These are phyloP conservation scores for Acromyrmex heyeri DNA, from an alignment of 1,140 invertebrate species.

Conservation along the genomic window DNA sequence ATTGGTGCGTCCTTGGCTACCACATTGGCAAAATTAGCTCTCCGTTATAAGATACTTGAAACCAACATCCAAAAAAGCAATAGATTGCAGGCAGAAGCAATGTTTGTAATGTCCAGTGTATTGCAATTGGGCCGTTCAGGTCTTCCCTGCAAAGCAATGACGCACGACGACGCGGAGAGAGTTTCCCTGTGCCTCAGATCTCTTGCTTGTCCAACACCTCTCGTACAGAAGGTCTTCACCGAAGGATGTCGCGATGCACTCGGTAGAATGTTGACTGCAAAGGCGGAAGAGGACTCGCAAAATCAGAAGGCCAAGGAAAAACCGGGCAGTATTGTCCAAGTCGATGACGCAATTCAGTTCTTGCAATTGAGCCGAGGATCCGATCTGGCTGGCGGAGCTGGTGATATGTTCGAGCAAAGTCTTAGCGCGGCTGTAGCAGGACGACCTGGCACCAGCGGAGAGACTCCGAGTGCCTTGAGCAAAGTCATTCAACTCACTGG, in stretches of 20 bases:
- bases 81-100: slow-evolving; percentile 92
- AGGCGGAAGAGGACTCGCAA: slow-evolving; percentile 91
- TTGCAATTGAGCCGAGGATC: slow-evolving; percentile 92
- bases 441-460: slow-evolving; percentile 85
- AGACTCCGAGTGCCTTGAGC: slow-evolving; percentile 90
- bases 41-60: slow-evolving; percentile 89
- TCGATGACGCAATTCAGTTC: slow-evolving; percentile 96
- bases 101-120: slow-evolving; percentile 96
- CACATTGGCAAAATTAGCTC: slow-evolving; percentile 95
- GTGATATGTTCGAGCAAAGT: slow-evolving; percentile 98
- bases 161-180: slow-evolving; percentile 97
- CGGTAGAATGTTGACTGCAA: slow-evolving; percentile 94
- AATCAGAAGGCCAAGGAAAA: slow-evolving; percentile 91
- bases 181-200: slow-evolving; percentile 94
- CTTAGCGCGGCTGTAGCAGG: slow-evolving; percentile 96
- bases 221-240: slow-evolving; percentile 93
- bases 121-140: slow-evolving; percentile 92
- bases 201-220: slow-evolving; percentile 91
- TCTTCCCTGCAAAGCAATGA: slow-evolving; percentile 92
- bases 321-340: slow-evolving; percentile 91
- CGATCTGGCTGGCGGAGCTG: slow-evolving; percentile 91
- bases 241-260: slow-evolving; percentile 93
- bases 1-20: slow-evolving; percentile 97
- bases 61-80: slow-evolving; percentile 89
- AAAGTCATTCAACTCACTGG: slow-evolving; percentile 99